These are phyloP conservation scores for Piprites chloris DNA, from an alignment of 2,113 vertebrate species.

Conservation along the genomic window DNA sequence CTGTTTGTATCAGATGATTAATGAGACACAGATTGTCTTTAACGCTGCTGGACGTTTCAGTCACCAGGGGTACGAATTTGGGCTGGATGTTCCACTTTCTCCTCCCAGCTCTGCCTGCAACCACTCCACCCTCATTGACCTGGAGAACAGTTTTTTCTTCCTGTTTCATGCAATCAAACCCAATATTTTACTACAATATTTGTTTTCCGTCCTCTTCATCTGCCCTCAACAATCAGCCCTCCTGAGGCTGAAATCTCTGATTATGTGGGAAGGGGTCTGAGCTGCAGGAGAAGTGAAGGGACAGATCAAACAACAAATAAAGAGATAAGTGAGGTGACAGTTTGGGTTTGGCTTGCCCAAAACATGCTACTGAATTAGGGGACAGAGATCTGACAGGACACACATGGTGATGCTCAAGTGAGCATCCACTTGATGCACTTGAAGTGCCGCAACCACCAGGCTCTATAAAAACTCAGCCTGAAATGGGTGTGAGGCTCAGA, in stretches of 20 bases:
- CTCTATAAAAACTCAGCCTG: fast-evolving
- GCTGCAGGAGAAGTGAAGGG: background rate
- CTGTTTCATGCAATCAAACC: background rate
- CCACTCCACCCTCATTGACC: background rate
- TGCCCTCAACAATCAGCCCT: background rate
- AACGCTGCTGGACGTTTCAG: background rate
- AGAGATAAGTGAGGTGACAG: background rate
- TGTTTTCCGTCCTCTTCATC: background rate
- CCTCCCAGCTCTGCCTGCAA: background rate
- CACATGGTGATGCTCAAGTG: fast-evolving
- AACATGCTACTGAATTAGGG: fast-evolving
- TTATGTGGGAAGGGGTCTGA: background rate
- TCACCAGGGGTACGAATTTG: background rate
- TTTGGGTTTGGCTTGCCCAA: background rate
- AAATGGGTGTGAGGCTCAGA: fast-evolving
- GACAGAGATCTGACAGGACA: background rate
- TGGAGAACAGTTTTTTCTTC: background rate
- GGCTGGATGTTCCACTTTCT: background rate
- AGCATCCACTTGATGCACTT: too few species aligned
- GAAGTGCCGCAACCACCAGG: background rate
- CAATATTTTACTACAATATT: background rate
- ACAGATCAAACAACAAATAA: background rate
- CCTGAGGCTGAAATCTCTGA: background rate
- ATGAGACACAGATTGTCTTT: slow-evolving; percentile 35
- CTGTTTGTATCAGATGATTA: slow-evolving; percentile 44